Evolutionary conservation across 2,888 invertebrate species (phyloP), one percentile per base, ranked within the genome.

Genomic region (Hydraecia micacea): DNA sequence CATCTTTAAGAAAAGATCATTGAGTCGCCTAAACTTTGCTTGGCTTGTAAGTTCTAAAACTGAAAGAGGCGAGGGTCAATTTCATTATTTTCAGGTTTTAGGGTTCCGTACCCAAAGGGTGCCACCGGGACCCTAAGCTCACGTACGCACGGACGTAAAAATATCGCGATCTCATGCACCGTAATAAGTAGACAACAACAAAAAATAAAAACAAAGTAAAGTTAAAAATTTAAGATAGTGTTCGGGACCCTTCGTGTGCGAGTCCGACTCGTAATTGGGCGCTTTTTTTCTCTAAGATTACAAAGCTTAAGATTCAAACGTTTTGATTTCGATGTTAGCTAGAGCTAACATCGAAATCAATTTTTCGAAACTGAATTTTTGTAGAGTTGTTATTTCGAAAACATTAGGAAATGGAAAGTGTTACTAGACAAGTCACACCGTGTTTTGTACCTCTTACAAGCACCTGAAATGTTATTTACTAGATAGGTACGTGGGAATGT

Each of bases 381-480:
- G 25, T n/a, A 58, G 55, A n/a, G 5, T n/a, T n/a, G 55, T n/a
- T 58, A 11, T 58, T 58, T 3, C n/a, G n/a, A 25, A 25, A 25
- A 55, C 3, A 25, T 55, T 25, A 55, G 11, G 25, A 55, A 55
- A 55, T 25, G 52, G 25, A 25, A 55, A 9, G 55, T 55, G 1
- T n/a, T 1, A 11, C 18, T 28, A 28, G 55, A 65, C 55, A 52
- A 55, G 28, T 67, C 46, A 42, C 42, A 28, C 36, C 28, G 25
- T 63, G 42, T 80, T 74, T 79, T 68, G 13, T 77, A 62, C 25
- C 36, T 42, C 39, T n/a, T 58, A 32, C 11, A 73, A 72, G 46
- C 62, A 72, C 39, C 42, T 74, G 62, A 71, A 71, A 74, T 67
- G 49, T 67, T 81, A 79, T 84, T 79, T 84, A 81, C 80, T 55